Conservation (phyloP, 2,888 invertebrate species). For the Plebejus argus region DNA sequence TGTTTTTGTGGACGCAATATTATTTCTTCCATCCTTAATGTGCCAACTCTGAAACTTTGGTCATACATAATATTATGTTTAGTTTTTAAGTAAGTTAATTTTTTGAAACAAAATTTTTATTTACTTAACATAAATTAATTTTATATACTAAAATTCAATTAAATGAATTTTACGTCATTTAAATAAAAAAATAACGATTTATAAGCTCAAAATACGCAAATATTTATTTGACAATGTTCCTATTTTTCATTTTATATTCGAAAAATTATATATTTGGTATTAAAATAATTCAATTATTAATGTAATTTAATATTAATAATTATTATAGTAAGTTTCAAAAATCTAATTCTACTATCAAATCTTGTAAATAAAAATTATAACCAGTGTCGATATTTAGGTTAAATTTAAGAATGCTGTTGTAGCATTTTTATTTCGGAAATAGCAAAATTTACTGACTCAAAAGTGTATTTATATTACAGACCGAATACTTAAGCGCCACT, state of each 20-base stretch:
- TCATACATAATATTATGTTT: too few species aligned
- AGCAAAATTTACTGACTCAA: neutral
- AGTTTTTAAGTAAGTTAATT: constrained; percentile 1
- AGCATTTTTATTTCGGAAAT: neutral
- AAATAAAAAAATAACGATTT: neutral
- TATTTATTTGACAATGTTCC: constrained; percentile 27
- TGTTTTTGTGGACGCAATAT: neutral
- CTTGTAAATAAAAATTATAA: constrained; percentile 8
- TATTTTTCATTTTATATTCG: constrained; percentile 21
- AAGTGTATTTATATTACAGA: neutral
- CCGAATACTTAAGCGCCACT: neutral
- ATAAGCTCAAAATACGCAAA: neutral
- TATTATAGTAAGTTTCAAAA: neutral
- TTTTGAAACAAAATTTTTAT: neutral
- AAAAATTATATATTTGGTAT: constrained; percentile 14
- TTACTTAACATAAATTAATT: too few species aligned
- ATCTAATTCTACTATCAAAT: neutral
- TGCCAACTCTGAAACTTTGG: constrained; percentile 1
- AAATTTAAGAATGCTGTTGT: neutral
- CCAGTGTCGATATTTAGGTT: neutral
- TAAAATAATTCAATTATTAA: constrained; percentile 9
- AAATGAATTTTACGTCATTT: neutral
- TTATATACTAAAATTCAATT: too few species aligned
- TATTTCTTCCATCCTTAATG: constrained; percentile 17
- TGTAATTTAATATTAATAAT: neutral